Base-by-base conservation (phyloP, 2,888 invertebrate genomes). In the Drosophila villosipedis region DNA sequence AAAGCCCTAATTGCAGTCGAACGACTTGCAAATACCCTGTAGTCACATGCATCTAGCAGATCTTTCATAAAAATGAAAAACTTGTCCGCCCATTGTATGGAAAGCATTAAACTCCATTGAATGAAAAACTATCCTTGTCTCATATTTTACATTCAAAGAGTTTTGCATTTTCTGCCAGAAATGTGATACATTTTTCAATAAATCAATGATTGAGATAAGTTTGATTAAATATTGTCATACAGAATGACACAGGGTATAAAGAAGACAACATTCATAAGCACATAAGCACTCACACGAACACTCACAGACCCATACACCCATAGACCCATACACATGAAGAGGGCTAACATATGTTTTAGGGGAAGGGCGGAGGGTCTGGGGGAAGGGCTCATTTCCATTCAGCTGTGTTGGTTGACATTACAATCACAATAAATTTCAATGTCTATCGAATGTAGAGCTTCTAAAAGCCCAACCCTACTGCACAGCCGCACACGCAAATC, bases 401-500 rank as follows among this genome's bases (percentile, higher is more conserved):
- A 77, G 81, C 78, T 73, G 71, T 62, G 66, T 65, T 78, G 61
- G 58, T 71, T 78, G 69, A 74, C 80, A 85, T 84, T 79, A 89
- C 80, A 88, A 80, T 84, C 75, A 77, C 83, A 88, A 86, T 86
- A 86, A 83, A 86, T 90, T 86, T 88, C 78, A 85, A 88, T 86
- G 89, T 78, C 85, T 86, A 83, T 84, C 74, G 83, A 80, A 68
- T 79, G 84, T 81, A 43, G 76, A 83, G 80, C 64, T 61, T 49
- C 68, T 68, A 67, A 83, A 79, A 68, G 66, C 58, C 67, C 62
- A 49, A 63, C 37, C 35, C 47, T 22, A 43, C 12, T 43, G 49
- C 68, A 67, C 25, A 47, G 52, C 49, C 33, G 2, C 37, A 41
- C 22, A 28, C 19, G 4, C 68, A 43, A 62, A 64, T 41, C 41